A percentile compares a stretch with the other conserved stretches of the same genome.
Conservation (phyloP, 2,113 vertebrate genomes). For the Atherinomorus stipes region DNA sequence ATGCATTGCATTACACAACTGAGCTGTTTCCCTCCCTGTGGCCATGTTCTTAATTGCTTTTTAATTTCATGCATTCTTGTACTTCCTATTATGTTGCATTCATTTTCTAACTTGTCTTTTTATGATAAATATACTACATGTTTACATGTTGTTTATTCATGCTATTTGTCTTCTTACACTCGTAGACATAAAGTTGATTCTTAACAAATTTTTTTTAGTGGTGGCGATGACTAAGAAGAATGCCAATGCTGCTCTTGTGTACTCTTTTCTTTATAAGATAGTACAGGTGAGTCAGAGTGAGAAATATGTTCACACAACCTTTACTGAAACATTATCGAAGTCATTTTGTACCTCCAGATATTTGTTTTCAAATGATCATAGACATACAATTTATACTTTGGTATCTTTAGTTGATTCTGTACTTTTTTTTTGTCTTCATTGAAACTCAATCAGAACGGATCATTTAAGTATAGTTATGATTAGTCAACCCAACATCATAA, state of each 20-base stretch:
- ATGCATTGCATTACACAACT: constrained; percentile 36
- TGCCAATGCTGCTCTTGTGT: constrained; percentile 85
- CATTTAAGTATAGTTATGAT: no score
- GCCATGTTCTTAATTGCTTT: constrained; percentile 50
- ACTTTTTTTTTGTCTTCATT: no score
- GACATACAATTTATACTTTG: not conserved
- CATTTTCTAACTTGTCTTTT: constrained; percentile 9
- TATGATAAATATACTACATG: not conserved
- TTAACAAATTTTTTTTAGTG: constrained; percentile 79
- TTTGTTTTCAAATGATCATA: not conserved
- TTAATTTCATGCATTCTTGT: constrained; percentile 29
- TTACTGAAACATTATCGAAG: not conserved
- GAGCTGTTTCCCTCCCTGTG: constrained; percentile 52
- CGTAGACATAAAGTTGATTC: constrained; percentile 30
- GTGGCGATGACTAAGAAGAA: constrained; percentile 88
- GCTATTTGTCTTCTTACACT: not conserved
- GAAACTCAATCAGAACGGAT: no score
- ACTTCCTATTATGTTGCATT: constrained; percentile 34
- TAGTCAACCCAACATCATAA: no score
- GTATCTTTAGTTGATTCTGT: no score
- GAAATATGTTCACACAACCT: not conserved
- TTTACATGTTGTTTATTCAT: not conserved
- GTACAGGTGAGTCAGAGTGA: constrained; percentile 79
- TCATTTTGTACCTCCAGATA: not conserved
- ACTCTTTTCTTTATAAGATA: constrained; percentile 87